Percentiles rank a stretch among this genome's conserved stretches.
Conservation (phyloP, 2,113 vertebrate species). For the Podiceps cristatus region DNA sequence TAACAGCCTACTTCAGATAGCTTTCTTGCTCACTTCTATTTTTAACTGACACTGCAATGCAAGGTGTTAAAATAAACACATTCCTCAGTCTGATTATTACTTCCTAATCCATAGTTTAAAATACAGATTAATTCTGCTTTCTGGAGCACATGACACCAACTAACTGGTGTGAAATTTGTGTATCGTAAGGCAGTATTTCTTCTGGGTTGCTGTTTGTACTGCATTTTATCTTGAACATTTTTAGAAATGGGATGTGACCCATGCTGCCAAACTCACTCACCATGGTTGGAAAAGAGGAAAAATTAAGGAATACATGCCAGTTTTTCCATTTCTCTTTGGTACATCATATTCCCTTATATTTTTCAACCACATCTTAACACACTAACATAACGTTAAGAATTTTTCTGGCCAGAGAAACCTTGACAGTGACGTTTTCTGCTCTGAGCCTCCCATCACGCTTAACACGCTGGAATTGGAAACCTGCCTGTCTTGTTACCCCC, state of each 20-base stretch:
- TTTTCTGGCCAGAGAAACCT: not conserved
- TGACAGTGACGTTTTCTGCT: not conserved
- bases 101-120: not conserved
- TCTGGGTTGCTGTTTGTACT: not conserved
- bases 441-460: not conserved
- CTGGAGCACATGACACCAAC: not conserved
- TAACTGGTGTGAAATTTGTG: not conserved
- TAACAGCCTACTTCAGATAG: not conserved
- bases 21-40: not conserved
- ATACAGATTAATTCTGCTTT: constrained; percentile 8
- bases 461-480: not conserved
- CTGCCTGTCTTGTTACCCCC: not conserved
- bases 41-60: not conserved
- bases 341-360: not conserved
- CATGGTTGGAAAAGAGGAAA: not conserved
- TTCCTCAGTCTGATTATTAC: not conserved
- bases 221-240: not conserved
- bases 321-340: not conserved
- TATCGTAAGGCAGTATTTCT: not conserved
- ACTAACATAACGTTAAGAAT: not conserved
- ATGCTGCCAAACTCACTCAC: not conserved
- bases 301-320: not conserved
- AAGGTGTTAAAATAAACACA: constrained; percentile 1
- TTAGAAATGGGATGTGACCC: not conserved
- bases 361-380: not conserved